phyloP scores from a whole-genome alignment of 2,888 invertebrate genomes.

The Pammene aurita region DNA sequence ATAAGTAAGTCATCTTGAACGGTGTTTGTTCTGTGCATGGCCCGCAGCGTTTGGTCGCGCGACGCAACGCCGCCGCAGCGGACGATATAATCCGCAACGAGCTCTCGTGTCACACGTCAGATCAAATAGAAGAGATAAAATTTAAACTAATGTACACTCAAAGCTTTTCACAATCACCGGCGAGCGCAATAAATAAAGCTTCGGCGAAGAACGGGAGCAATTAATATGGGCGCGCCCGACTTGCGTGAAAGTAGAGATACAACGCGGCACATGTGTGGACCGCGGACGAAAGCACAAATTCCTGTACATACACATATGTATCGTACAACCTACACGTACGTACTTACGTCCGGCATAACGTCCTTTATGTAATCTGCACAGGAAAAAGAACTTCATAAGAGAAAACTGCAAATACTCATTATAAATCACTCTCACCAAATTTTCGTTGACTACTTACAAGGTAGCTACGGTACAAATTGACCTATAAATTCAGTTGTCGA shows the following conservation, averaged over 20 bases:
- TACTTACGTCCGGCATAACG: constrained; percentile 10
- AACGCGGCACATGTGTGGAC: constrained; percentile 65
- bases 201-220: constrained; percentile 82
- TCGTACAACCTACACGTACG: constrained; percentile 6
- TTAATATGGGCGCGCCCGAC: constrained; percentile 81
- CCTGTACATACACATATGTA: constrained; percentile 32
- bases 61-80: constrained; percentile 47
- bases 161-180: constrained; percentile 80
- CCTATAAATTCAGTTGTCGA: constrained; percentile 41
- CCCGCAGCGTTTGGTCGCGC: constrained; percentile 18
- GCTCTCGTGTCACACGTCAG: constrained; percentile 75
- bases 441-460: constrained; percentile 35
- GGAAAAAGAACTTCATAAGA: constrained; percentile 16
- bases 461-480: constrained; percentile 40
- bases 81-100: constrained; percentile 48
- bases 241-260: constrained; percentile 77
- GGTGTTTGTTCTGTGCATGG: constrained; percentile 9
- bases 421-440: constrained; percentile 35
- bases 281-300: constrained; percentile 52
- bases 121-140: constrained; percentile 76
- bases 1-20: neutral
- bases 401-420: constrained; percentile 30
- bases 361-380: constrained; percentile 33
- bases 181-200: constrained; percentile 81
- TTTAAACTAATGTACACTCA: constrained; percentile 79